A percentile compares a stretch with the other conserved stretches of the same genome.
Conservation (phyloP, 2,113 vertebrate genomes). For the Nansenia antarctica region DNA sequence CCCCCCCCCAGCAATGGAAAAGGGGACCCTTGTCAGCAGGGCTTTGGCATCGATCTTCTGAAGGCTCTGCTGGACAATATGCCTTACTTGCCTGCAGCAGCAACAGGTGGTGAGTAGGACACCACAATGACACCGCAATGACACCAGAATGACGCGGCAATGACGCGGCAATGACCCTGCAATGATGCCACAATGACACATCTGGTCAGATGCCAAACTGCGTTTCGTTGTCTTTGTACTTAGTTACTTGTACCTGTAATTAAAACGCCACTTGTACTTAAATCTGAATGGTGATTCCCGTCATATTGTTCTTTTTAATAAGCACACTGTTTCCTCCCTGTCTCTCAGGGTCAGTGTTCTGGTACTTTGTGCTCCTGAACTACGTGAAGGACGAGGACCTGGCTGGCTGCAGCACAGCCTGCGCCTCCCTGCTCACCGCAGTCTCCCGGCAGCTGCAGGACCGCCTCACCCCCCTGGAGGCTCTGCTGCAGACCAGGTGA, state of each 20-base stretch:
- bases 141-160: too few species aligned
- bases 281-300: too few species aligned
- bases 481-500: conserved; percentile 94
- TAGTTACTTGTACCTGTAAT: too few species aligned
- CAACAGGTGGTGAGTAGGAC: conserved; percentile 89
- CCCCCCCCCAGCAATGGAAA: conserved; percentile 87
- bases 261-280: too few species aligned
- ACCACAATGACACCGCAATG: too few species aligned
- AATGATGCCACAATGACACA: too few species aligned
- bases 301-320: too few species aligned
- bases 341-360: conserved; percentile 91
- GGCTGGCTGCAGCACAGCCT: conserved; percentile 92
- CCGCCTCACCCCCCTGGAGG: conserved; percentile 93
- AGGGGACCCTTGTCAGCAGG: conserved; percentile 89
- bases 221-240: too few species aligned
- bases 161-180: too few species aligned
- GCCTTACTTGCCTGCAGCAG: conserved; percentile 92
- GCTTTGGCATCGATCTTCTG: conserved; percentile 88
- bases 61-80: conserved; percentile 96
- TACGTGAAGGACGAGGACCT: conserved; percentile 98
- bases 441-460: conserved; percentile 94
- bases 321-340: conserved; percentile 4
- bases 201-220: too few species aligned
- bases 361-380: conserved; percentile 98
- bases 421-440: conserved; percentile 90